These are phyloP conservation scores for Spinus pinus DNA, from an alignment of 2,797 vertebrate species.

Conservation along the genomic window DNA sequence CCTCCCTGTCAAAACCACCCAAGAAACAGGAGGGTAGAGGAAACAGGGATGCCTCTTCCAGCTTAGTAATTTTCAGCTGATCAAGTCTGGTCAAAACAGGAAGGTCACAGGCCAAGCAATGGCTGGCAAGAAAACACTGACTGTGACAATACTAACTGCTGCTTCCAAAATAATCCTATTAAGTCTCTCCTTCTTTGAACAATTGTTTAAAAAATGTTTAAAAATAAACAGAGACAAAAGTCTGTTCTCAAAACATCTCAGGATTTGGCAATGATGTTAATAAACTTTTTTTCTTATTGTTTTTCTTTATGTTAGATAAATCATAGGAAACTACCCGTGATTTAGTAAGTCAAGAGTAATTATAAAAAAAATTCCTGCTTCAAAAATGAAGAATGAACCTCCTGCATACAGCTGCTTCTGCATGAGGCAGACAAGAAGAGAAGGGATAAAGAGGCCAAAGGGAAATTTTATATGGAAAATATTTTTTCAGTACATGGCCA, in stretches of 20 bases:
- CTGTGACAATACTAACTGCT: background rate
- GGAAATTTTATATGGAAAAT: background rate
- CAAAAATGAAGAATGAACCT: background rate
- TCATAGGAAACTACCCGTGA: background rate
- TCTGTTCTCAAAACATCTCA: background rate
- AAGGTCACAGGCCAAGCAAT: background rate
- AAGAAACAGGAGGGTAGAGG: background rate
- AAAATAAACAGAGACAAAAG: background rate
- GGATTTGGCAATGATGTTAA: background rate
- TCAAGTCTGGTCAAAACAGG: background rate
- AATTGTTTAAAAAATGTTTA: background rate
- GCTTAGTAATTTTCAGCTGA: background rate
- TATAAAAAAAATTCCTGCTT: background rate
- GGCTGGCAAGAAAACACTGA: background rate
- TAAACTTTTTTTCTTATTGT: background rate
- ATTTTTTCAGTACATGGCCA: background rate
- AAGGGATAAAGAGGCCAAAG: background rate
- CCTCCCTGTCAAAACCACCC: background rate
- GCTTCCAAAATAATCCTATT: background rate
- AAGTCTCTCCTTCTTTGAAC: background rate
- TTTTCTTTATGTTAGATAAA: background rate
- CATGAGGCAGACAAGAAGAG: background rate
- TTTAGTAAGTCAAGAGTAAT: background rate
- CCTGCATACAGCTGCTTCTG: background rate
- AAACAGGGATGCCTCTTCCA: background rate